Percentiles rank a stretch among this genome's conserved stretches.
Conservation (phyloP, 2,888 invertebrate genomes). For the Anarsia innoxiella region DNA sequence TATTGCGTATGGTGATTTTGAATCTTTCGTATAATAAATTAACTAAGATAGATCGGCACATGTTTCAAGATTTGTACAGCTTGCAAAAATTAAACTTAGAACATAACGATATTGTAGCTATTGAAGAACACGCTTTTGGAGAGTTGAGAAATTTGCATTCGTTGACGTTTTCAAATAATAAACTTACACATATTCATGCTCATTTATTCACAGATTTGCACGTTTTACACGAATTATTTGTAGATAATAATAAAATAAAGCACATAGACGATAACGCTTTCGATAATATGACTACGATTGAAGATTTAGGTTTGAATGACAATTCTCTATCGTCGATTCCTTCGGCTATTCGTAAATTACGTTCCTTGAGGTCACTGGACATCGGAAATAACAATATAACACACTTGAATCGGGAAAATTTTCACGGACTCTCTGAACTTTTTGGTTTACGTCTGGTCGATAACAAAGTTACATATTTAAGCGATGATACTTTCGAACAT, state of each 20-base stretch:
- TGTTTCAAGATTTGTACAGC: constrained; percentile 83
- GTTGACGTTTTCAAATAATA: constrained; percentile 82
- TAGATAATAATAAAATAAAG: constrained; percentile 83
- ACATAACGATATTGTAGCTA: constrained; percentile 79
- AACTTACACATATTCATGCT: constrained; percentile 78
- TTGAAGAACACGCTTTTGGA: constrained; percentile 83
- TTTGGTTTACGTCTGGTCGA: constrained; percentile 86
- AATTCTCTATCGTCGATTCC: constrained; percentile 82
- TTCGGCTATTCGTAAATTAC: constrained; percentile 78
- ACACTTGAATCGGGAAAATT: constrained; percentile 81
- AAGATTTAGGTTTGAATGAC: constrained; percentile 83
- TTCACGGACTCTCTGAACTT: constrained; percentile 82
- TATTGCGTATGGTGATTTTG: constrained; percentile 82
- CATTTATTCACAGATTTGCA: constrained; percentile 82
- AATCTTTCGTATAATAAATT: constrained; percentile 83
- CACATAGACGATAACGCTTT: constrained; percentile 81
- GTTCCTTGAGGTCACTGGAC: constrained; percentile 83
- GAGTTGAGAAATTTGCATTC: constrained; percentile 85
- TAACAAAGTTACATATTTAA: constrained; percentile 85
- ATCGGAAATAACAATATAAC: constrained; percentile 88
- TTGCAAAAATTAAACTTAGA: constrained; percentile 85
- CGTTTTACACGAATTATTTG: constrained; percentile 81
- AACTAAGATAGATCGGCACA: constrained; percentile 79
- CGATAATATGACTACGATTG: constrained; percentile 84
- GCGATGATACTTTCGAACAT: constrained; percentile 82